phyloP scores from a whole-genome alignment of 92 coral and sea anemone species.

The Meandrina meandrites region DNA sequence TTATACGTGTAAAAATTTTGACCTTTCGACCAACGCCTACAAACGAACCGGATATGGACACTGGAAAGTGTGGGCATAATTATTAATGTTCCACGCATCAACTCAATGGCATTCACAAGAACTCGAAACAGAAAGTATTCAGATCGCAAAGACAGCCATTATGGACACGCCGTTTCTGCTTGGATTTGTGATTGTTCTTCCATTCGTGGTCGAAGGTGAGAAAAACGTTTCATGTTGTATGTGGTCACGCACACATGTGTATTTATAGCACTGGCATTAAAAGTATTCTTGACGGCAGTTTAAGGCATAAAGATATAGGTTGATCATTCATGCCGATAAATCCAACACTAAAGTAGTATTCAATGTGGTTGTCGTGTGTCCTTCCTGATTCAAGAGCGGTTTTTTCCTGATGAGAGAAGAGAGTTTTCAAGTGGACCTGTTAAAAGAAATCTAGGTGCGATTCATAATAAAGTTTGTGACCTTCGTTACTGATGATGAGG shows the following conservation, averaged over 20 bases:
- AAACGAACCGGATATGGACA: conserved; percentile 15
- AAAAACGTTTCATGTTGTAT: background rate
- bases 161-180: background rate
- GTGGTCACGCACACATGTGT: background rate
- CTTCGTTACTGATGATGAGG: no score
- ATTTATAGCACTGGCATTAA: background rate
- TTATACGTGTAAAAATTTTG: conserved; percentile 23
- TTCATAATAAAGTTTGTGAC: no score
- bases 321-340: no score
- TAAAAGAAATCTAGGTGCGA: no score
- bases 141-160: background rate
- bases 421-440: no score
- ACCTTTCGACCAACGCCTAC: conserved; percentile 12
- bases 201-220: conserved; percentile 14
- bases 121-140: background rate
- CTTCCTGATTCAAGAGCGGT: no score
- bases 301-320: no score
- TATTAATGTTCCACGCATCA: background rate
- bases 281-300: background rate
- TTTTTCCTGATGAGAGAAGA: no score
- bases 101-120: background rate
- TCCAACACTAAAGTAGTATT: no score
- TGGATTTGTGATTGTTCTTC: background rate
- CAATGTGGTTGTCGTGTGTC: no score
- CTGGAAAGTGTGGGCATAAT: background rate